Evolutionary conservation across 2,113 vertebrate genomes (phyloP).

Genomic region (Calyptommatus sinebrachiatus): DNA sequence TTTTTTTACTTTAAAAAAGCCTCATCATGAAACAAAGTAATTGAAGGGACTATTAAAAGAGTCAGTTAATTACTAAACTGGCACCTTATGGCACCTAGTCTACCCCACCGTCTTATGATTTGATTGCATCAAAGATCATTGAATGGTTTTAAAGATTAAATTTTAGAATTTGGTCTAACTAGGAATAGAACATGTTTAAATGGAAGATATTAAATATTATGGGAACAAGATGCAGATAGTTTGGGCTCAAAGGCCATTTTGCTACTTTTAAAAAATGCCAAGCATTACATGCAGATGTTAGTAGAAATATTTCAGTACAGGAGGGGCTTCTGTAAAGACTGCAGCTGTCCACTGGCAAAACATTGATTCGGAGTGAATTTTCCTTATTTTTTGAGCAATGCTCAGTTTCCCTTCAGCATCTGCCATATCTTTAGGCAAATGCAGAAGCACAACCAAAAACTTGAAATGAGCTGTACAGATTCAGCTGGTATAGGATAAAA

Average conservation of each 20-base stretch:
- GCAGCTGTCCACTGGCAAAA: not conserved
- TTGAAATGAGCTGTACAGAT: too few relatives aligned
- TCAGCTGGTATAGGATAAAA: not conserved
- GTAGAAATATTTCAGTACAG: too few relatives aligned
- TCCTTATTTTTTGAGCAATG: not conserved
- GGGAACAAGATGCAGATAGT: not conserved
- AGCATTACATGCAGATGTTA: not conserved
- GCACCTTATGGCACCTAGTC: slow-evolving; percentile 69
- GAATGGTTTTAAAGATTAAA: slow-evolving; percentile 32
- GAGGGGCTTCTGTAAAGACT: not conserved
- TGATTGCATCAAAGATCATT: slow-evolving; percentile 40
- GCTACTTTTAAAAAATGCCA: not conserved
- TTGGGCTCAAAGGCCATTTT: not conserved
- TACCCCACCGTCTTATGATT: slow-evolving; percentile 50
- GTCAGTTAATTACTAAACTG: slow-evolving; percentile 76
- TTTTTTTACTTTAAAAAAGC: slow-evolving; percentile 37
- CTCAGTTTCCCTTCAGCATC: not conserved
- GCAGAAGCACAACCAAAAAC: not conserved
- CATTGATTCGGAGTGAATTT: not conserved
- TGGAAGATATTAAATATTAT: not conserved
- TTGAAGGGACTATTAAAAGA: slow-evolving; percentile 77
- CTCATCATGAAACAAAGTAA: slow-evolving; percentile 76
- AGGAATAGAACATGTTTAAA: fast-evolving
- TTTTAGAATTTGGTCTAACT: slow-evolving; percentile 3
- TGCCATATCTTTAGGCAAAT: not conserved